Conservation (phyloP, 2,888 invertebrate species). For the Miltochrista miniata region DNA sequence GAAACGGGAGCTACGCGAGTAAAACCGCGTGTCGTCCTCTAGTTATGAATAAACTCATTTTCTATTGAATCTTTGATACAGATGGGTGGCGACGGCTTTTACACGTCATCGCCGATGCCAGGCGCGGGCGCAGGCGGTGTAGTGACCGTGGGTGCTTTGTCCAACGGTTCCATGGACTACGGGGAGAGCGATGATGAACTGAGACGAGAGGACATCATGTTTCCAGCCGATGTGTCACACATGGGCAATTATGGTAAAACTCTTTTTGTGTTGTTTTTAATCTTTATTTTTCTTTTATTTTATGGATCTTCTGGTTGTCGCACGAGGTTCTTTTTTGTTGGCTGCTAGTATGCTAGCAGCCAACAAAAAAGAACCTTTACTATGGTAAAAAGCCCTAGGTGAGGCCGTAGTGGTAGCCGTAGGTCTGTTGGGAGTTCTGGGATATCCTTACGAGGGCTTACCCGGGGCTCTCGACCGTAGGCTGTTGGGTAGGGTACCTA, state of each 20-base stretch:
- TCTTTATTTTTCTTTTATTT: not conserved
- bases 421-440: too few relatives aligned
- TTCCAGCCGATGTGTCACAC: slow-evolving; percentile 87
- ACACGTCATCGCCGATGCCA: slow-evolving; percentile 76
- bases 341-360: too few relatives aligned
- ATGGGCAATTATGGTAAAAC: slow-evolving; percentile 71
- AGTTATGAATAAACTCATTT: not conserved
- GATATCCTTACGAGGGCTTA: too few relatives aligned
- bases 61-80: slow-evolving; percentile 21
- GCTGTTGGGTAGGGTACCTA: too few relatives aligned
- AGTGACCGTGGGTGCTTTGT: slow-evolving; percentile 81
- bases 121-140: slow-evolving; percentile 58
- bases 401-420: too few relatives aligned
- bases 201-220: slow-evolving; percentile 92
- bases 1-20: too few relatives aligned
- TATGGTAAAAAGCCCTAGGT: too few relatives aligned
- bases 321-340: too few relatives aligned
- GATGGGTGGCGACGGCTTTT: slow-evolving; percentile 74
- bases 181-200: slow-evolving; percentile 96
- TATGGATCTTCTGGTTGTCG: too few relatives aligned
- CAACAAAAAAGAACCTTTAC: too few relatives aligned
- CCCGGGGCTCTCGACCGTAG: too few relatives aligned
- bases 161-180: slow-evolving; percentile 87
- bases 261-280: not conserved
- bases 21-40: too few relatives aligned